Conservation (phyloP, 2,797 vertebrate genomes). For the Gallinago solitaria region DNA sequence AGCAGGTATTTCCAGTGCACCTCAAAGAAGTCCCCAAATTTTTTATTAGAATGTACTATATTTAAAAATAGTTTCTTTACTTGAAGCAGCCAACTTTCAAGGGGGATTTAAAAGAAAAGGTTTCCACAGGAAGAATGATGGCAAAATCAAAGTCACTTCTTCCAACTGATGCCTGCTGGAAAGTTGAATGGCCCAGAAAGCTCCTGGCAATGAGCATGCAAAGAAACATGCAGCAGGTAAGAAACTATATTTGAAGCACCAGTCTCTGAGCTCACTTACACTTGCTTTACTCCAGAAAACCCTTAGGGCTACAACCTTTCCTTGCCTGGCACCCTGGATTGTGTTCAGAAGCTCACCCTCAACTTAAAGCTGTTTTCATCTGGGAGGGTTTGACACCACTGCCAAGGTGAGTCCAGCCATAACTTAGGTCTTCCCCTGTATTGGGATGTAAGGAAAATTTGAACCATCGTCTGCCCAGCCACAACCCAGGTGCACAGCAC, state of each 20-base stretch:
- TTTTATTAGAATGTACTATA: not conserved
- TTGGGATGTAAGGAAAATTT: fast-evolving
- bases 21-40: not conserved
- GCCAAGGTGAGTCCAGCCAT: not conserved
- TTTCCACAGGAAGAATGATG: slow-evolving; percentile 14
- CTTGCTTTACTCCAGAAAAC: not conserved
- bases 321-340: not conserved
- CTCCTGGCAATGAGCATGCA: not conserved
- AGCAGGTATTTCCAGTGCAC: not conserved
- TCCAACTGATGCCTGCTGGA: not conserved
- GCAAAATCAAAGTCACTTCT: slow-evolving; percentile 41
- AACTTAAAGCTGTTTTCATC: not conserved
- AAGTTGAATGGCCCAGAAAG: not conserved
- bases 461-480: not conserved
- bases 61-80: slow-evolving; percentile 34
- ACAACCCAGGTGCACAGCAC: not conserved
- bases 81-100: not conserved
- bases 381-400: not conserved
- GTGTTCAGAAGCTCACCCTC: not conserved
- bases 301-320: not conserved
- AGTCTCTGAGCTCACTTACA: not conserved
- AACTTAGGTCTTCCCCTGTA: not conserved
- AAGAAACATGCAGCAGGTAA: not conserved
- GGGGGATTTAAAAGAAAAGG: not conserved
- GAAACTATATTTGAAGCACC: not conserved